Conservation (phyloP, 1,140 invertebrate genomes). For the Drosophila bocqueti region DNA sequence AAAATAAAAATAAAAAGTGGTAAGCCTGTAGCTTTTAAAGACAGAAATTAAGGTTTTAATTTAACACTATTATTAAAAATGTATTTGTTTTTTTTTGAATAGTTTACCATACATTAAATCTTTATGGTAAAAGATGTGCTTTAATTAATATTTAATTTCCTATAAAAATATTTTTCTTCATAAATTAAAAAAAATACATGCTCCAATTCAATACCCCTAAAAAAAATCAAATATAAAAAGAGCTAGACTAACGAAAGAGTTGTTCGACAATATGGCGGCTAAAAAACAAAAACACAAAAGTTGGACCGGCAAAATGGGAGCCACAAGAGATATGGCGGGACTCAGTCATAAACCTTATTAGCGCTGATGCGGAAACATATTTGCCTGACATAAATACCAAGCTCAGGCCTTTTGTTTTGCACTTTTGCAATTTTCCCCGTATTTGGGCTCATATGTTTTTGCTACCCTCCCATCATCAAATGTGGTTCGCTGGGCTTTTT, state of each 20-base stretch:
- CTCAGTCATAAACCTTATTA: constrained; percentile 80
- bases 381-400: constrained; percentile 79
- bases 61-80: background rate
- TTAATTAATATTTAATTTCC: background rate
- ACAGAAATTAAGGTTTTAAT: background rate
- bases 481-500: constrained; percentile 43
- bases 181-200: background rate
- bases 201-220: background rate
- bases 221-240: constrained; percentile 7
- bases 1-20: no score
- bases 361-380: constrained; percentile 80
- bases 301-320: background rate
- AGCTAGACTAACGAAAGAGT: constrained; percentile 51
- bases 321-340: constrained; percentile 27
- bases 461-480: constrained; percentile 15
- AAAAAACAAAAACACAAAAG: constrained; percentile 10
- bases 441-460: constrained; percentile 62
- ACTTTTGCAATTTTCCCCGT: constrained; percentile 72
- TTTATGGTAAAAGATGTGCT: background rate
- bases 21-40: background rate
- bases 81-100: background rate
- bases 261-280: constrained; percentile 73
- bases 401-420: constrained; percentile 63
- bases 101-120: background rate
- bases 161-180: background rate